phyloP scores from a whole-genome alignment of 2,113 vertebrate genomes.

The Dipodomys stephensi region DNA sequence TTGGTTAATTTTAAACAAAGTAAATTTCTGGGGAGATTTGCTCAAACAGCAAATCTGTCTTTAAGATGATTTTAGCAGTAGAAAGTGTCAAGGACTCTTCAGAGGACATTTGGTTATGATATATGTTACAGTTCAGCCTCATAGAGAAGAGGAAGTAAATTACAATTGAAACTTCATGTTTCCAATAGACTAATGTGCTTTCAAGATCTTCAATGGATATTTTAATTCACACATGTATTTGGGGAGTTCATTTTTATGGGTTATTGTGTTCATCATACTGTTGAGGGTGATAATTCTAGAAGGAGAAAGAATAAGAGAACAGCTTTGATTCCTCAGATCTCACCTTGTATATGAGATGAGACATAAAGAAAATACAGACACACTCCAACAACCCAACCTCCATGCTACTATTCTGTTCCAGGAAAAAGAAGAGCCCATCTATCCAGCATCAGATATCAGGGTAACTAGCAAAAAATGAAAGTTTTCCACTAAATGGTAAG shows the following conservation, averaged over 20 bases:
- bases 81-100: background rate
- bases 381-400: background rate
- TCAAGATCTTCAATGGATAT: constrained; percentile 42
- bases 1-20: background rate
- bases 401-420: background rate
- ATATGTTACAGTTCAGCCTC: background rate
- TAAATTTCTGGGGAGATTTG: background rate
- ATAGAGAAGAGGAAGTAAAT: constrained; percentile 46
- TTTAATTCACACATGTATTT: constrained; percentile 56
- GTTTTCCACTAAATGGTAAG: background rate
- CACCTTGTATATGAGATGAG: background rate
- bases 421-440: background rate
- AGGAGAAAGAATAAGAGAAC: background rate
- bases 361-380: constrained; percentile 7
- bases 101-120: constrained; percentile 7
- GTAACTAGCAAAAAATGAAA: constrained; percentile 22
- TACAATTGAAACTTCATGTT: constrained; percentile 67
- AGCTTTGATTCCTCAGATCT: background rate
- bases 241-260: constrained; percentile 56
- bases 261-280: background rate
- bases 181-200: constrained; percentile 48
- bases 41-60: background rate
- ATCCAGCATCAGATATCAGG: background rate
- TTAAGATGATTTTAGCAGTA: background rate
- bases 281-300: background rate